These are phyloP conservation scores for Cerastis rubricosa DNA, from an alignment of 2,888 invertebrate species.

Conservation along the genomic window DNA sequence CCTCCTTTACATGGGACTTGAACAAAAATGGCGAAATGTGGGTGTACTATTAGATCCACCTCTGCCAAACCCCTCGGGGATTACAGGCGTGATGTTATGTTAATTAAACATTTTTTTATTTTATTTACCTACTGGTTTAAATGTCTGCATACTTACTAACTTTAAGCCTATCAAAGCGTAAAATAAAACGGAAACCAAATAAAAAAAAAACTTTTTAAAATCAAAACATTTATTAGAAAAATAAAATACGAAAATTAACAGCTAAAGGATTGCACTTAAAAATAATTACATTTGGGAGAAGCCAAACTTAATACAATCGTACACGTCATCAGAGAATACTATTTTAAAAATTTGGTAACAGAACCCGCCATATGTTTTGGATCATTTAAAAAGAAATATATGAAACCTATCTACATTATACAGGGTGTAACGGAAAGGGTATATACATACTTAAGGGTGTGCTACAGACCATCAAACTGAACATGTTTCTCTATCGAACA, in stretches of 20 bases:
- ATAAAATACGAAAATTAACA: slow-evolving; percentile 46
- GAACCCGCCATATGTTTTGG: neutral
- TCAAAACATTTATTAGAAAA: slow-evolving; percentile 55
- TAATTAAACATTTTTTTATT: too few species aligned
- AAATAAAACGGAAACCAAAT: neutral
- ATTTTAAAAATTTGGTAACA: neutral
- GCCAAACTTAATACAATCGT: slow-evolving; percentile 17
- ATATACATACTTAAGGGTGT: too few species aligned
- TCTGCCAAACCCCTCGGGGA: too few species aligned
- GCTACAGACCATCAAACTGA: too few species aligned
- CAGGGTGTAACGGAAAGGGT: too few species aligned
- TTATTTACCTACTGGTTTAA: too few species aligned
- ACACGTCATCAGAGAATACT: slow-evolving; percentile 31
- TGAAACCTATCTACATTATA: neutral
- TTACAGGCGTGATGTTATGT: too few species aligned
- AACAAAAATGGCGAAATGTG: too few species aligned
- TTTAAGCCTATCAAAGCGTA: neutral
- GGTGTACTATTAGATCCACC: too few species aligned
- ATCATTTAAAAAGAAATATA: neutral
- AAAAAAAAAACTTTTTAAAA: slow-evolving; percentile 11
- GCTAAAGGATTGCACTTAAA: slow-evolving; percentile 61
- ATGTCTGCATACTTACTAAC: too few species aligned
- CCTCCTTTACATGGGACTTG: too few species aligned
- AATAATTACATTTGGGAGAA: slow-evolving; percentile 47
- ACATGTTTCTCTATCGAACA: too few species aligned